A percentile compares a stretch with the other conserved stretches of the same genome.
phyloP scores from a whole-genome alignment of 2,113 vertebrate genomes.

The Phyllostomus hastatus region DNA sequence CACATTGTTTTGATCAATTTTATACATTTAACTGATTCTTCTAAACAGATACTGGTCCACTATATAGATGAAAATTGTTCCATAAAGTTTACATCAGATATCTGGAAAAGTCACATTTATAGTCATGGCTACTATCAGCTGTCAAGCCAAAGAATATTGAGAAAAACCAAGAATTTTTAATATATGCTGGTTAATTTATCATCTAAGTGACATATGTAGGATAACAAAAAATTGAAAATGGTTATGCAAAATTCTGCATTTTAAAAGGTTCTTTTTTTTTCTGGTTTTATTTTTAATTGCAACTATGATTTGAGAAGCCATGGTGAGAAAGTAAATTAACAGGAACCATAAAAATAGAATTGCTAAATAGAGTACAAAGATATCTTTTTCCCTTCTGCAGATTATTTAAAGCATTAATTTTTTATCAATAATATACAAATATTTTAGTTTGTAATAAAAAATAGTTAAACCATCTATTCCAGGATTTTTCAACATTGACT shows the following conservation, averaged over 20 bases:
- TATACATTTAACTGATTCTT: conserved; percentile 75
- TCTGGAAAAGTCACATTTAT: conserved; percentile 81
- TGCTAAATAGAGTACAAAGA: conserved; percentile 34
- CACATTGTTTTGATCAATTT: conserved; percentile 68
- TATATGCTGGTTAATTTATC: conserved; percentile 88
- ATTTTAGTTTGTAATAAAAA: conserved; percentile 31
- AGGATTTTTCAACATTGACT: not conserved
- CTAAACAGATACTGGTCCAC: conserved; percentile 69
- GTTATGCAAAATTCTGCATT: conserved; percentile 79
- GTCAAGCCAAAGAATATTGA: conserved; percentile 85
- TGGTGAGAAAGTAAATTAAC: conserved; percentile 25
- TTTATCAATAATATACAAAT: not conserved
- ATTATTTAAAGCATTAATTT: conserved; percentile 40
- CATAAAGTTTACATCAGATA: conserved; percentile 88
- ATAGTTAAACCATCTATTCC: not conserved
- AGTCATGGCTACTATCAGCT: conserved; percentile 90
- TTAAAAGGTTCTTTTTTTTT: conserved; percentile 72
- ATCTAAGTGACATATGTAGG: conserved; percentile 84
- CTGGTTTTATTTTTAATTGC: conserved; percentile 59
- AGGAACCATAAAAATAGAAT: conserved; percentile 50
- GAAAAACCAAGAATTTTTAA: conserved; percentile 85
- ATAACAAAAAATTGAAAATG: conserved; percentile 78
- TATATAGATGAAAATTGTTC: conserved; percentile 81
- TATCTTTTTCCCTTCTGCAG: conserved; percentile 7
- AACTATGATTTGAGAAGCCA: conserved; percentile 54